Conservation (phyloP, 1,140 invertebrate species). For the Drosophila nikananu region DNA sequence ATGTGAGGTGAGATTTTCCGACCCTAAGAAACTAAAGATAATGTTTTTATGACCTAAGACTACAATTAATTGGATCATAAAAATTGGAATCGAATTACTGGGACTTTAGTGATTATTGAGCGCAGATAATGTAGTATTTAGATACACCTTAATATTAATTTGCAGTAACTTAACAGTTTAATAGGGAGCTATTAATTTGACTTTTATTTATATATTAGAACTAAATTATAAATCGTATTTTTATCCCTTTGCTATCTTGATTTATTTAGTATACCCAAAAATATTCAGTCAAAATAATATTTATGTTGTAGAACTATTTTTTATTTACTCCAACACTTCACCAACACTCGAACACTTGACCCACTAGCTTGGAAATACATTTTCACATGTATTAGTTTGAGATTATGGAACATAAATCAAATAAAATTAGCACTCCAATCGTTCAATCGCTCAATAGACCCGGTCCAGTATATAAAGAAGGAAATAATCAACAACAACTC, state of each 20-base stretch:
- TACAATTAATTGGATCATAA: background rate
- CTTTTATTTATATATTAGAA: too few species aligned
- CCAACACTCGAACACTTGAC: background rate
- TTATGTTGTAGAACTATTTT: background rate
- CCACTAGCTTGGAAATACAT: too few species aligned
- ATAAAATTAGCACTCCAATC: slow-evolving; percentile 1
- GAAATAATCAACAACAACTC: slow-evolving; percentile 17
- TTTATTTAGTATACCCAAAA: background rate
- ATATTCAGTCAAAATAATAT: background rate
- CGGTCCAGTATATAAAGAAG: background rate
- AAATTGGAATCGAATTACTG: background rate
- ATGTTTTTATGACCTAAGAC: background rate
- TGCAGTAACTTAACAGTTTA: too few species aligned
- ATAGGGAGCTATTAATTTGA: too few species aligned
- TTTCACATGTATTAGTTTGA: background rate
- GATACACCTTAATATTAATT: background rate
- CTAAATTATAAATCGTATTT: background rate
- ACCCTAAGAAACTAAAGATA: background rate
- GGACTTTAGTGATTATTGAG: background rate
- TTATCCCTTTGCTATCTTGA: background rate
- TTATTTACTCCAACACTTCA: background rate
- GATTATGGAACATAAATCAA: slow-evolving; percentile 15
- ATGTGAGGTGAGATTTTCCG: background rate
- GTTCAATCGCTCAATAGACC: slow-evolving; percentile 3
- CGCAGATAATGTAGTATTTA: background rate